phyloP scores from a whole-genome alignment of 2,888 invertebrate genomes.

The Baronia brevicornis region DNA sequence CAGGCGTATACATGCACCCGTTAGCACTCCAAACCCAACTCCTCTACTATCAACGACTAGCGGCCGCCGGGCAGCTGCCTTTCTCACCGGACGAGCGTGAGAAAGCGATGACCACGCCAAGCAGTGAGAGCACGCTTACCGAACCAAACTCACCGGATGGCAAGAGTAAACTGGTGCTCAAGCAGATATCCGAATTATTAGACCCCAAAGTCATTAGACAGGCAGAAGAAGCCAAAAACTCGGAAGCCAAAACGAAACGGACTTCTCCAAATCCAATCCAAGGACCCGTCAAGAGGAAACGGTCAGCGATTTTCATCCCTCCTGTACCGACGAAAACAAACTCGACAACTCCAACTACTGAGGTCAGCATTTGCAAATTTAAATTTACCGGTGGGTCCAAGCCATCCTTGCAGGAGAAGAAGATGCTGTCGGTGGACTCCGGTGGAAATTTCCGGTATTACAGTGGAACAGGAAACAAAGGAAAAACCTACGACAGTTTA shows the following conservation, averaged over 20 bases:
- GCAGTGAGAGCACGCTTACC: conserved; percentile 39
- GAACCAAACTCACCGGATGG: conserved; percentile 50
- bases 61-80: conserved; percentile 70
- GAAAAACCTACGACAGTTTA: conserved; percentile 86
- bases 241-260: conserved; percentile 62
- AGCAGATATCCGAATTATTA: conserved; percentile 62
- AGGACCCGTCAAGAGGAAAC: conserved; percentile 80
- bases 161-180: conserved; percentile 63
- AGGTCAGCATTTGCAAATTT: conserved; percentile 94
- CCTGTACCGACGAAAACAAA: conserved; percentile 84
- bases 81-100: conserved; percentile 49
- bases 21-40: conserved; percentile 82
- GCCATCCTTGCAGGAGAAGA: conserved; percentile 91
- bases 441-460: conserved; percentile 92
- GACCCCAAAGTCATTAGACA: conserved; percentile 63
- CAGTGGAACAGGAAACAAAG: conserved; percentile 89
- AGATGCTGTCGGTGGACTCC: conserved; percentile 92
- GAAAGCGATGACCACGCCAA: conserved; percentile 43
- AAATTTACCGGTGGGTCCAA: conserved; percentile 95
- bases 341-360: conserved; percentile 84
- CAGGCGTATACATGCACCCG: conserved; percentile 83
- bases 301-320: conserved; percentile 89
- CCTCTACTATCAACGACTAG: conserved; percentile 84
- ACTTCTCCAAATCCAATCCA: conserved; percentile 50
- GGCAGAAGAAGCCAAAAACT: conserved; percentile 49